phyloP scores from a whole-genome alignment of 2,888 invertebrate genomes.

The Agrochola circellaris region DNA sequence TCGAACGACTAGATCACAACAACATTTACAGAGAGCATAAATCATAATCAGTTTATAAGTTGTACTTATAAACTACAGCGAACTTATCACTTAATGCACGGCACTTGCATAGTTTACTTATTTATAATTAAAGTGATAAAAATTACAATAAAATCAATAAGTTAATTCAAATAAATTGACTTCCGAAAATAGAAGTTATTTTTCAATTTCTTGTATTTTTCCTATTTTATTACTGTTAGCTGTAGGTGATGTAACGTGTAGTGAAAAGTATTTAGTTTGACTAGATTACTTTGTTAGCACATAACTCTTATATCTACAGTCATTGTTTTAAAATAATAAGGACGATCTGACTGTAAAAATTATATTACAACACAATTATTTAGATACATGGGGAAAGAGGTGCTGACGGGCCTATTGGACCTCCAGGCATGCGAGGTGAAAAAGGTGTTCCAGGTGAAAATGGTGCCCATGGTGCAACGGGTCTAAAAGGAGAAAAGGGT shows the following conservation, averaged over 20 bases:
- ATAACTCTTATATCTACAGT: neutral
- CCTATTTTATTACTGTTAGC: neutral
- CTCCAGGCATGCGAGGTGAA: slow-evolving; percentile 89
- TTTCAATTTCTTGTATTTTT: neutral
- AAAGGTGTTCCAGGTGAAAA: slow-evolving; percentile 89
- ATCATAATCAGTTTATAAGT: too few species aligned
- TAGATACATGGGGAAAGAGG: slow-evolving; percentile 75
- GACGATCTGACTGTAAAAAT: neutral
- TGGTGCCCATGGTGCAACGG: slow-evolving; percentile 84
- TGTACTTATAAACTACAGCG: too few species aligned
- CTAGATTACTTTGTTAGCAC: neutral
- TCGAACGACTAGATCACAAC: too few species aligned
- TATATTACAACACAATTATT: too few species aligned
- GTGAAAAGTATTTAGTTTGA: neutral
- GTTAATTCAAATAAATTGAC: too few species aligned
- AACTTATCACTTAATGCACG: too few species aligned
- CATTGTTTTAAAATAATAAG: neutral
- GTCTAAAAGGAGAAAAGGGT: slow-evolving; percentile 84
- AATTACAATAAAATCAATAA: too few species aligned
- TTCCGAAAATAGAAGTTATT: too few species aligned
- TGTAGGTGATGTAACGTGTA: too few species aligned
- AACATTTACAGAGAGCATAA: too few species aligned
- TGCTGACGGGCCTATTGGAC: slow-evolving; percentile 76
- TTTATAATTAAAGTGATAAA: too few species aligned
- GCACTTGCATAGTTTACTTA: too few species aligned